Percentiles rank a stretch among this genome's conserved stretches.
These are phyloP conservation scores for Apotomis turbidana DNA, from an alignment of 2,888 invertebrate species.

Conservation along the genomic window DNA sequence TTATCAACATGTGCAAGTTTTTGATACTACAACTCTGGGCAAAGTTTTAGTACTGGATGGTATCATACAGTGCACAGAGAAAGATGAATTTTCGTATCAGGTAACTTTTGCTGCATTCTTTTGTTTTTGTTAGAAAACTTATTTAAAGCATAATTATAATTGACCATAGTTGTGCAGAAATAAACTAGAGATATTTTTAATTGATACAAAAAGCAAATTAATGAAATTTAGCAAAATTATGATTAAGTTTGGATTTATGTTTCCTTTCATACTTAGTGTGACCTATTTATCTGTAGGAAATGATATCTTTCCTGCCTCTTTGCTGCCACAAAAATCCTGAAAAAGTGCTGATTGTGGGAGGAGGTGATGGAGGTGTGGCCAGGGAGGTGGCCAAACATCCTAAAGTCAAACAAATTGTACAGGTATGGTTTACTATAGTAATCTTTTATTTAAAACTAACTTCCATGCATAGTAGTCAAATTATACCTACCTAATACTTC, in stretches of 20 bases:
- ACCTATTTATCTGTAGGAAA: slow-evolving; percentile 85
- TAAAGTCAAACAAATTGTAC: slow-evolving; percentile 91
- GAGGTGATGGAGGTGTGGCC: slow-evolving; percentile 99
- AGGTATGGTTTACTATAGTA: slow-evolving; percentile 58
- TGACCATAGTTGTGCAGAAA: too few relatives aligned
- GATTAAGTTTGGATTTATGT: too few relatives aligned
- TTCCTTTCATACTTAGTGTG: too few relatives aligned
- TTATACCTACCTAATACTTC: too few relatives aligned
- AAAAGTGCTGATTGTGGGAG: slow-evolving; percentile 97
- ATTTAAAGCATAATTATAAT: too few relatives aligned
- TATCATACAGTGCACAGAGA: slow-evolving; percentile 97
- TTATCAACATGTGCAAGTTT: slow-evolving; percentile 93
- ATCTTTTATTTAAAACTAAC: too few relatives aligned
- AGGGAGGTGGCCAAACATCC: slow-evolving; percentile 98
- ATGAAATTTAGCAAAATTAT: too few relatives aligned
- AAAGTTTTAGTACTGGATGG: slow-evolving; percentile 95
- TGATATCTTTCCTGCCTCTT: slow-evolving; percentile 97
- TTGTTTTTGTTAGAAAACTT: too few relatives aligned
- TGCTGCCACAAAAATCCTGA: slow-evolving; percentile 96
- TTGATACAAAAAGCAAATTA: too few relatives aligned
- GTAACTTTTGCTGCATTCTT: slow-evolving; percentile 49
- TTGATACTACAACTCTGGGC: slow-evolving; percentile 92
- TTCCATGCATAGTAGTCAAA: too few relatives aligned
- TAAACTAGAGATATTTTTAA: too few relatives aligned
- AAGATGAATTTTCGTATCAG: slow-evolving; percentile 98